Conservation (phyloP, 2,113 vertebrate genomes). For the Benitochromis conjunctus region DNA sequence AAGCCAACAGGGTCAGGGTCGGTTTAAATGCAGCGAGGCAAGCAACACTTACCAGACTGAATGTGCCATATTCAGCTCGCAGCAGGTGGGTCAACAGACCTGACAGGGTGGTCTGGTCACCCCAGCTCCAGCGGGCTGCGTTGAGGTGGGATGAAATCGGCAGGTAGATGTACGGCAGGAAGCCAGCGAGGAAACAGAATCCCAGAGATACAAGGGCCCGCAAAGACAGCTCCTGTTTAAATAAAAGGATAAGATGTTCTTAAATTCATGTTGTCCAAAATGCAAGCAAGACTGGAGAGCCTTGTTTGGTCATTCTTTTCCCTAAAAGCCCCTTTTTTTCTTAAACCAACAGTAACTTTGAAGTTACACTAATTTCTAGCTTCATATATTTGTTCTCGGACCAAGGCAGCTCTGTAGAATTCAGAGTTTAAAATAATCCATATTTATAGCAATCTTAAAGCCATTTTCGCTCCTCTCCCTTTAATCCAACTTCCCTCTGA, state of each 20-base stretch:
- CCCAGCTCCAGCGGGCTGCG: slow-evolving; percentile 94
- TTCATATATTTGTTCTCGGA: background rate
- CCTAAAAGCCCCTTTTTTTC: background rate
- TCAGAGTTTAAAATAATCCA: background rate
- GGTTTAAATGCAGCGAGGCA: background rate
- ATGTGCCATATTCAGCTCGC: slow-evolving; percentile 96
- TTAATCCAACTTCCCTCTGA: background rate
- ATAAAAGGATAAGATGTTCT: background rate
- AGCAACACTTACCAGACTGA: slow-evolving; percentile 81
- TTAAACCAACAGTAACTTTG: background rate
- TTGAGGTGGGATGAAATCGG: slow-evolving; percentile 86
- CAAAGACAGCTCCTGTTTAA: slow-evolving; percentile 81
- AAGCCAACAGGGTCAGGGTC: background rate
- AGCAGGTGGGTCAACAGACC: slow-evolving; percentile 93
- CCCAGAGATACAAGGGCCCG: slow-evolving; percentile 72
- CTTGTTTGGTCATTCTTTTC: background rate
- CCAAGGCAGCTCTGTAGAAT: background rate
- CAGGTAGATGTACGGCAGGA: slow-evolving; percentile 90
- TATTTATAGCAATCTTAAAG: background rate
- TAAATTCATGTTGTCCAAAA: background rate
- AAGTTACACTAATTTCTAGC: background rate
- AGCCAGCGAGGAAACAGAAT: slow-evolving; percentile 80
- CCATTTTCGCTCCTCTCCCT: background rate
- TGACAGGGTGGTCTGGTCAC: slow-evolving; percentile 89
- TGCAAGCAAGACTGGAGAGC: background rate